Conservation (phyloP, 2,113 vertebrate genomes). For the Motacilla alba region DNA sequence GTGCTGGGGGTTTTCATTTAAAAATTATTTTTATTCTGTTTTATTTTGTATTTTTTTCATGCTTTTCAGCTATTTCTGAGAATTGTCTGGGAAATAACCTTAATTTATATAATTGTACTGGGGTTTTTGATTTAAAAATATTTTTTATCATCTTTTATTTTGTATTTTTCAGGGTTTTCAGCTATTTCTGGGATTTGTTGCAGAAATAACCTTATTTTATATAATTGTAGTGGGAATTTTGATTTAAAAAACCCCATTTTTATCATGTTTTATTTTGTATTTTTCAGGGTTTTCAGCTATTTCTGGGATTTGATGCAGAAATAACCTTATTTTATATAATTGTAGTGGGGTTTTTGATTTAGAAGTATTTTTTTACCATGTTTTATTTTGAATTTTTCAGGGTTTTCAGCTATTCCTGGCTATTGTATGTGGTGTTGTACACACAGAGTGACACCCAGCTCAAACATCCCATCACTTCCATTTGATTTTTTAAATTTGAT, state of each 20-base stretch:
- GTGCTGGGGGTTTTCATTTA: neutral
- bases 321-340: neutral
- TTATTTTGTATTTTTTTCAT: neutral
- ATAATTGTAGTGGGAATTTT: neutral
- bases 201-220: neutral
- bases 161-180: neutral
- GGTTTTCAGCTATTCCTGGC: neutral
- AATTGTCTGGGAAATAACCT: too few species aligned
- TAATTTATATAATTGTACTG: too few species aligned
- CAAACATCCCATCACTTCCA: neutral
- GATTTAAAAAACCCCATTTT: too few species aligned
- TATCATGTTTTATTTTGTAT: neutral
- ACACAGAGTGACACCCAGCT: neutral
- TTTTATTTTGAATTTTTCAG: neutral
- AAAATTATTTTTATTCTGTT: neutral
- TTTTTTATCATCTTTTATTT: too few species aligned
- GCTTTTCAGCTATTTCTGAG: neutral
- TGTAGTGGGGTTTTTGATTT: neutral
- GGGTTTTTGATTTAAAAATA: too few species aligned
- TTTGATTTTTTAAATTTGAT: neutral
- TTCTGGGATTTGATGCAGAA: neutral
- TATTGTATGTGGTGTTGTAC: neutral
- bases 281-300: neutral
- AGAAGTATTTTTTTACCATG: rapidly evolving
- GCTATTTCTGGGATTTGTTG: neutral